Conservation (phyloP, 2,113 vertebrate genomes). For the Micronycteris hirsuta region DNA sequence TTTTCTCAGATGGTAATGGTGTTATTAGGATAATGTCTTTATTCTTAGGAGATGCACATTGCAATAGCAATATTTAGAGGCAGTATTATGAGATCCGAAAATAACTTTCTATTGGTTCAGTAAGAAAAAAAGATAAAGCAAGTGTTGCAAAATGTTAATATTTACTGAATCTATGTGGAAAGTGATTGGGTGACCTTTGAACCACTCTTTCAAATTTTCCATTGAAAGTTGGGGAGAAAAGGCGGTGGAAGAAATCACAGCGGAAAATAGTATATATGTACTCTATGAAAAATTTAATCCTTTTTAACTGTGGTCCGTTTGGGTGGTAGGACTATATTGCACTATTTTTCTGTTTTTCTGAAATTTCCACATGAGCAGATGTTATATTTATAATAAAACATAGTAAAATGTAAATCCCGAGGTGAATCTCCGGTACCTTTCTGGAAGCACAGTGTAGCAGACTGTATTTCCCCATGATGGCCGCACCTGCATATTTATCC, state of each 20-base stretch:
- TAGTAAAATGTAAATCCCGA: background rate
- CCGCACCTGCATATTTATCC: background rate
- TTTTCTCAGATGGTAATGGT: background rate
- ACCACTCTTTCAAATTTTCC: background rate
- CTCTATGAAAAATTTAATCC: background rate
- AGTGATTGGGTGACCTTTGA: background rate
- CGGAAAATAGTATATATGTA: background rate
- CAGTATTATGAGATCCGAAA: background rate
- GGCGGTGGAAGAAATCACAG: background rate
- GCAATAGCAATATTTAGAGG: background rate
- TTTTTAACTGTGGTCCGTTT: background rate
- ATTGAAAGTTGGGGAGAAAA: background rate
- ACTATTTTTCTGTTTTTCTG: background rate
- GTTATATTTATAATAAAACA: background rate
- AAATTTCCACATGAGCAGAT: background rate
- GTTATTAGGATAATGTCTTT: background rate
- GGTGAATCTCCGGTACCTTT: background rate
- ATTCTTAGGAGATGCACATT: background rate
- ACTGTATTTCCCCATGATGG: background rate
- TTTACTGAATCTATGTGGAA: background rate
- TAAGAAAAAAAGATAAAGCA: background rate
- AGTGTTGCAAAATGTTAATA: background rate
- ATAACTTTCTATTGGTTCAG: background rate
- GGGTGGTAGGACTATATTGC: background rate
- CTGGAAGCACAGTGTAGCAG: background rate